Evolutionary conservation across 1,140 invertebrate species (phyloP).

Genomic region (Hypothenemus hampei): DNA sequence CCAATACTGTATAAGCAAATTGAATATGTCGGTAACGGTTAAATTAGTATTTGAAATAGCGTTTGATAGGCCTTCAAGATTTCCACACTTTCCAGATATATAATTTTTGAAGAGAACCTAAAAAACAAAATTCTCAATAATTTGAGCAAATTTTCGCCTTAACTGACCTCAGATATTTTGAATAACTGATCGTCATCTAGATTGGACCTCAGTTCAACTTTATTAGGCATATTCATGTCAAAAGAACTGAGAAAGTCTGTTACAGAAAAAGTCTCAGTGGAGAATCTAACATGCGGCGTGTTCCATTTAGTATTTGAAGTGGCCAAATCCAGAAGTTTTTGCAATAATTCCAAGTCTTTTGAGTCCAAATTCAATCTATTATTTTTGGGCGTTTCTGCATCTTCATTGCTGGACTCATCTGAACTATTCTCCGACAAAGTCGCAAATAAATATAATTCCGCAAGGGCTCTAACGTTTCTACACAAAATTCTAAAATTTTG

Average conservation of each 20-base stretch:
- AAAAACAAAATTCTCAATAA: constrained; percentile 39
- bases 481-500: constrained; percentile 35
- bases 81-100: constrained; percentile 49
- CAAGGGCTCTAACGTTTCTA: constrained; percentile 36
- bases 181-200: constrained; percentile 44
- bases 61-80: constrained; percentile 45
- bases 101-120: constrained; percentile 58
- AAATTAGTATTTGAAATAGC: constrained; percentile 48
- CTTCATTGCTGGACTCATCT: constrained; percentile 1
- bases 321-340: constrained; percentile 44
- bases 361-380: neutral
- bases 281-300: constrained; percentile 40
- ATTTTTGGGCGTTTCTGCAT: constrained; percentile 17
- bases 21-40: constrained; percentile 55
- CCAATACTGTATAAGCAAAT: constrained; percentile 63
- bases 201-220: constrained; percentile 45
- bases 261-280: constrained; percentile 32
- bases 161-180: constrained; percentile 49
- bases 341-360: constrained; percentile 42
- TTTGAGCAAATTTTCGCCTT: neutral
- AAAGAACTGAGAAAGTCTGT: constrained; percentile 54
- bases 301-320: constrained; percentile 31
- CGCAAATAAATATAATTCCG: constrained; percentile 40
- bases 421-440: neutral
- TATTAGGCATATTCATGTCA: constrained; percentile 47